Evolutionary conservation across 2,888 invertebrate genomes (phyloP).

Genomic region (Ornithoptera priamus): DNA sequence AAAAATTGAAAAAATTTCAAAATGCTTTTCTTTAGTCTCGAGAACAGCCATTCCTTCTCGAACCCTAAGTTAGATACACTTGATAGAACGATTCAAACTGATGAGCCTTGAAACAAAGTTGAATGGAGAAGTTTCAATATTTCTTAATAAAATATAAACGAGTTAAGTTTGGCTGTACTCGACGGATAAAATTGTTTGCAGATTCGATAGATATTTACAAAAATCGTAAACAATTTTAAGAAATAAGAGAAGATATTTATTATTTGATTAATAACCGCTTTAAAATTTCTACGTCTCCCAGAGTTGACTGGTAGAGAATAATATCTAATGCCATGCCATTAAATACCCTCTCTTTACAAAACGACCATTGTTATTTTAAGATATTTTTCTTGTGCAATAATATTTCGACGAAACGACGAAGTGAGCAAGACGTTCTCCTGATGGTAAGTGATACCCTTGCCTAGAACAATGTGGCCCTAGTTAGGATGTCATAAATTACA

Average conservation of each 20-base stretch:
- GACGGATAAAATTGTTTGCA: slow-evolving; percentile 38
- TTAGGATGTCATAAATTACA: too few relatives aligned
- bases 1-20: not conserved
- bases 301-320: too few relatives aligned
- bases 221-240: slow-evolving; percentile 11
- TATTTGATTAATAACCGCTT: too few relatives aligned
- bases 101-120: slow-evolving; percentile 64
- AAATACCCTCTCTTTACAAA: too few relatives aligned
- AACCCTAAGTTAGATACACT: slow-evolving; percentile 40
- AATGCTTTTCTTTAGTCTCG: slow-evolving; percentile 30
- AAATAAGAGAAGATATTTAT: not conserved
- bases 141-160: slow-evolving; percentile 71
- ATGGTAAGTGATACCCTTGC: too few relatives aligned
- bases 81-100: slow-evolving; percentile 56
- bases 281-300: too few relatives aligned
- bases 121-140: slow-evolving; percentile 62
- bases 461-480: too few relatives aligned
- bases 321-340: too few relatives aligned
- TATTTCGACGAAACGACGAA: too few relatives aligned
- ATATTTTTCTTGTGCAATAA: too few relatives aligned
- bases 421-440: too few relatives aligned
- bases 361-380: too few relatives aligned
- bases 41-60: slow-evolving; percentile 39
- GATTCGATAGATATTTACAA: slow-evolving; percentile 26
- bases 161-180: slow-evolving; percentile 55